Base-by-base conservation (phyloP, 37 sponge, comb jelly and placozoan species). In the Bolinopsis microptera region DNA sequence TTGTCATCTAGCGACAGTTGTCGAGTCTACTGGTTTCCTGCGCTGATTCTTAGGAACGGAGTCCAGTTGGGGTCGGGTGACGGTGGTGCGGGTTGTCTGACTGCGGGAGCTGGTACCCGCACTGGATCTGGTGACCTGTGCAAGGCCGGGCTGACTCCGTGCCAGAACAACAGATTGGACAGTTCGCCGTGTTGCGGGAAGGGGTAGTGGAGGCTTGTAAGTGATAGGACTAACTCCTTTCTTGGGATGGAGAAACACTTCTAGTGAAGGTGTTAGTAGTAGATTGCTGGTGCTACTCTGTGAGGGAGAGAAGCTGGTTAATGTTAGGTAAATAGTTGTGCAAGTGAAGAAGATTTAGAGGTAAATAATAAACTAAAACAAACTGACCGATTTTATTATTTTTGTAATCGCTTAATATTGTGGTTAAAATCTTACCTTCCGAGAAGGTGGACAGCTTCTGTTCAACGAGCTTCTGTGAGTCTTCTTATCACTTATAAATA, bases 161-260 rank as follows among this genome's bases (percentile, higher is more conserved):
- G 61, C 61, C 31, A 28, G 75, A 8, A 72, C 18, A 8, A 72
- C 75, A 72, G 26, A 30, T 21, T 72, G 75, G 26, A 72, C 31
- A 5, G 31, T 72, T 5, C 3, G 75, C 5, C 75, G 75, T 23
- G 75, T n/a, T 72, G 75, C 31, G 31, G 75, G 75, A n/a, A 72
- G 26, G 13, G 75, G 75, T 8, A 72, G 75, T 8, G 75, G 75
- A 8, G 75, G 75, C 75, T 72, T 72, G 75, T 72, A 72, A n/a
- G 75, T 72, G 31, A 72, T 28, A 30, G 75, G 75, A 21, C 31
- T 72, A 21, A 72, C 75, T 24, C 75, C 75, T 72, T 72, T 72
- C 61, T 48, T 48, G 5, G 61, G 61, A 18, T 48, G 61, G 5
- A 48, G 61, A 48, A 48, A 48, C 61, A 48, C 61, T 13, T 48